These are phyloP conservation scores for Laupala kohalensis DNA, from an alignment of 1,140 invertebrate species.

Conservation along the genomic window DNA sequence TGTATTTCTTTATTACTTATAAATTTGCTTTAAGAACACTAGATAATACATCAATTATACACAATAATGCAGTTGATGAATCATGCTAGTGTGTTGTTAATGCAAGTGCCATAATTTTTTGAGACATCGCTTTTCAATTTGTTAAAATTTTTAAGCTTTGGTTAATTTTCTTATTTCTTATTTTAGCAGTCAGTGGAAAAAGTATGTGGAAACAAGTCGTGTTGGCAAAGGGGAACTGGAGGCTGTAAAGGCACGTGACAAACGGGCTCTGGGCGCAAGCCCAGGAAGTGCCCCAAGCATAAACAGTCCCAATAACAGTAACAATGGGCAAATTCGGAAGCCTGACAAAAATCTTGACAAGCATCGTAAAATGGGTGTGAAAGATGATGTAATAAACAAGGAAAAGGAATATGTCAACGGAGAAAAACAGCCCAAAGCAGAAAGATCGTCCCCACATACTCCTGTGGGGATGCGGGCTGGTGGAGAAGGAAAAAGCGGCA, in stretches of 20 bases:
- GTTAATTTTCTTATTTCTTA: no score
- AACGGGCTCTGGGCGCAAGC: conserved; percentile 3
- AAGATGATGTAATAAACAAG: conserved; percentile 6
- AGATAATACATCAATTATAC: no score
- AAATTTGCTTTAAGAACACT: no score
- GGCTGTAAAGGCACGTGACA: conserved; percentile 10
- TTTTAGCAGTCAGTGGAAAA: conserved; percentile 46
- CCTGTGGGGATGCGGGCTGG: conserved; percentile 3
- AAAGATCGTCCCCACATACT: conserved; percentile 3
- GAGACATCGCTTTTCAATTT: no score
- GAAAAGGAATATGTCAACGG: conserved; percentile 17
- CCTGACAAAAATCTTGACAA: conserved; percentile 18
- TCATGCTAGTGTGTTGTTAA: no score
- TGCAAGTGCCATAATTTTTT: no score
- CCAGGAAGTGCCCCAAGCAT: background rate
- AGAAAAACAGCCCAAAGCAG: conserved; percentile 11
- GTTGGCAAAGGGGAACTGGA: conserved; percentile 21
- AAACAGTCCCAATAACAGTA: background rate
- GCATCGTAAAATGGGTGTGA: conserved; percentile 12
- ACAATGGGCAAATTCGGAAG: conserved; percentile 18
- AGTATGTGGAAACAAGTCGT: conserved; percentile 33
- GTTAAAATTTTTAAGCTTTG: no score
- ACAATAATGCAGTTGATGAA: no score
- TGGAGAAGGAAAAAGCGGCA: conserved; percentile 31
- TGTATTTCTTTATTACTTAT: no score